Evolutionary conservation across 53 echinoderm and acorn worm genomes (phyloP), one percentile per base, ranked within the genome.

Genomic region (Patiria pectinifera): DNA sequence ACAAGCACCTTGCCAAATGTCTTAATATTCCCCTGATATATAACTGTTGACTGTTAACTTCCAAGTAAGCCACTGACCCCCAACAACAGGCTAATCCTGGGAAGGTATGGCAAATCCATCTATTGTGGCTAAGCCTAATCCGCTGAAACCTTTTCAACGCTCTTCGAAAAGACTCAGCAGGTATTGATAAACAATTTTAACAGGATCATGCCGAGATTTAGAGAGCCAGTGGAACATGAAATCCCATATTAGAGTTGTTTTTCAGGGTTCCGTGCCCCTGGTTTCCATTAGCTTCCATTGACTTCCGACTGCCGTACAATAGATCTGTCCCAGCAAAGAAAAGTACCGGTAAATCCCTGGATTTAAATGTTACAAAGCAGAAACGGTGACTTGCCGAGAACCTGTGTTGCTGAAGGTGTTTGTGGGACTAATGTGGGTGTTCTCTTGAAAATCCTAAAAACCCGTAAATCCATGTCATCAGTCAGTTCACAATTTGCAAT

Each of bases 171-270:
- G 75, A 22, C 76, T 76, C 87, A 18, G 24, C 45, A 44, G 76
- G 76, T 76, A 87, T 76, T 87, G 87, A 87, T 76, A 87, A 87
- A 87, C 87, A 87, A 87, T 70, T 76, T 75, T 44, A 87, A 2
- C 48, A 58, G 87, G 76, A 76, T 87, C 48, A 23, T 44, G 87
- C 59, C 70, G 53, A 58, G 76, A 74, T 75, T 87, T 6, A 16
- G 35, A 62, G 35, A 70, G 59, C 24, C 48, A 87, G 45, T 76
- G 75, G 48, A 71, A 87, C 76, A 35, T 58, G 35, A 87, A 87
- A 74, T 76, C 76, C 35, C 35, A 35, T 35, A 35, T 25, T 18
- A 13, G 23, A 26, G 62, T 62, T 25, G 14, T 12, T 24, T 59
- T 84, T 8, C 48, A 53, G 83, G 24, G 83, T 48, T n/a, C n/a